A percentile compares a stretch with the other conserved stretches of the same genome.
Evolutionary conservation across 2,113 vertebrate genomes (phyloP).

Genomic region (Promerops cafer): DNA sequence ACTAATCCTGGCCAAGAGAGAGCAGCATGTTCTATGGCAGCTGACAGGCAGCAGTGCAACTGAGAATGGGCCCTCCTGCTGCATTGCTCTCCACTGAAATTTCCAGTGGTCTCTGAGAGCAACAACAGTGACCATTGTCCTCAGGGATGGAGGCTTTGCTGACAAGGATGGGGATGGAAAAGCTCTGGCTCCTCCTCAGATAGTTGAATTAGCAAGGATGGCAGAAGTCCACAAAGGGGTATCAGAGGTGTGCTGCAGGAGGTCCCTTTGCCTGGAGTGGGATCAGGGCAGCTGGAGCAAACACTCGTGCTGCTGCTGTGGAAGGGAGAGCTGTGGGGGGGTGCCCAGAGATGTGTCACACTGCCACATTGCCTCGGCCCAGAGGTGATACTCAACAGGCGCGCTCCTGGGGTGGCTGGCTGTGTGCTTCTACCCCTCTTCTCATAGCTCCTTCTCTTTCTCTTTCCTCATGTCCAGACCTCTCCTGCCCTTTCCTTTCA

Average conservation of each 20-base stretch:
- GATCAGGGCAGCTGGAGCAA: not conserved
- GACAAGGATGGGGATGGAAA: not conserved
- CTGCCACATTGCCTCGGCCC: accelerated
- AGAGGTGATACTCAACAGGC: accelerated
- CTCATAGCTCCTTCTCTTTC: not conserved
- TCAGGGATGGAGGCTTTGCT: not conserved
- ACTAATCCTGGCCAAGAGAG: not conserved
- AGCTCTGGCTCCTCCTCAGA: not conserved
- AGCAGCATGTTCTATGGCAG: not conserved
- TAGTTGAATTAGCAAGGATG: not conserved
- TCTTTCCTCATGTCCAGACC: not conserved
- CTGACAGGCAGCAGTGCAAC: not conserved
- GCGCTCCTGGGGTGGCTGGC: accelerated
- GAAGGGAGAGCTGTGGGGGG: not conserved
- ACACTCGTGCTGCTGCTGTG: not conserved
- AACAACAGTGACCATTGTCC: not conserved
- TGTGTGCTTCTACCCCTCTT: not conserved
- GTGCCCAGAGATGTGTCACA: not conserved
- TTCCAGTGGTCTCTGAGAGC: not conserved
- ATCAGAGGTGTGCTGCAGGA: not conserved
- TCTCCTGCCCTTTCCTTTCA: not conserved
- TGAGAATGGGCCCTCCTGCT: not conserved
- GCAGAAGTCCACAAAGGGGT: not conserved
- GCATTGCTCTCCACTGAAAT: not conserved
- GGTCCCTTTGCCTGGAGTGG: not conserved